Base-by-base conservation (phyloP, 2,888 invertebrate species). In the Catocala fraxini region DNA sequence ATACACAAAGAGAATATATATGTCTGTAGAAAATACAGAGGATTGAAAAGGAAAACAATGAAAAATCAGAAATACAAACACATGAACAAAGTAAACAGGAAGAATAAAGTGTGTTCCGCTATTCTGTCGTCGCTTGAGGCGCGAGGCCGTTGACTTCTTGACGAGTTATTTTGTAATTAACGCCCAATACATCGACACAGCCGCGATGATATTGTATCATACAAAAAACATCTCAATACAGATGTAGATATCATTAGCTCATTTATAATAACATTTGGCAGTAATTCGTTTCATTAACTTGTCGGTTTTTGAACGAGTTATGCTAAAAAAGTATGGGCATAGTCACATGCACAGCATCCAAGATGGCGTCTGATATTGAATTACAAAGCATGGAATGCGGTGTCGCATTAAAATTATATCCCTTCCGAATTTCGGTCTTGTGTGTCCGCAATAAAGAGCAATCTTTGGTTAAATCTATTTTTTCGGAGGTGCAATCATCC, bases 111-210 rank as follows among this genome's bases (percentile, higher is more conserved):
- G 65, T 67, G 68, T 78, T 73, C 79, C 80, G 79, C 79, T 68
- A 60, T 62, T 70, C 67, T 71, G 63, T 71, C 73, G 68, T 81
- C 64, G 68, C 80, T 85, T 81, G 67, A 67, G 64, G 69, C 75
- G 72, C 68, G 75, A 75, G 85, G 85, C 74, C 87, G 70, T 73
- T 85, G 87, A 86, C 87, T 84, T 77, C 77, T 81, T 80, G 79
- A 79, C 79, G 76, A 82, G 81, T 82, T 82, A 83, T 84, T 84
- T 84, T 80, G 84, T 87, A 89, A 89, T 88, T 89, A 89, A 82
- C 84, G 85, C 83, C 79, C 80, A 80, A 87, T 84, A 82, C 77
- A 81, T 79, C 74, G 68, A 71, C 76, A 59, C 62, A 68, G 60
- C 73, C 71, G 69, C 74, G 76, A 77, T 80, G 76, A 75, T 78